Conservation (phyloP, 2,888 invertebrate species). For the Pterostichus madidus region DNA sequence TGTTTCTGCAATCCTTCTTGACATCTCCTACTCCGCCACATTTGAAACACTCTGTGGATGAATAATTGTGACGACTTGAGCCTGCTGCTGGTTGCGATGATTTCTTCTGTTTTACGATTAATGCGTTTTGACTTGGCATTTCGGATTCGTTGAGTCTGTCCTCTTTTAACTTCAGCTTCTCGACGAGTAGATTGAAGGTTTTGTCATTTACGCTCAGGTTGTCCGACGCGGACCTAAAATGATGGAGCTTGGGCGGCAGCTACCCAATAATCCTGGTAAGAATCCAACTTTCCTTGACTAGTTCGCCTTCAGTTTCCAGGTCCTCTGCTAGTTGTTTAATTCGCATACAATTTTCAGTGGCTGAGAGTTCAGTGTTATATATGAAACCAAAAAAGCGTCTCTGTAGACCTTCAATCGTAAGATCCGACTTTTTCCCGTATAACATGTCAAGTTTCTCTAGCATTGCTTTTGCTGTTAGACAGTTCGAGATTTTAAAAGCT, state of each 20-base stretch:
- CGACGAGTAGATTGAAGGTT: background rate
- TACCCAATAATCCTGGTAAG: slow-evolving; percentile 62
- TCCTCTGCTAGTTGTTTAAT: slow-evolving; percentile 34
- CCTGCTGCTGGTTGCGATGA: background rate
- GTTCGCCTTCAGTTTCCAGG: slow-evolving; percentile 25
- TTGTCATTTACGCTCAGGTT: slow-evolving; percentile 58
- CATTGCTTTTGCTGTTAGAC: background rate
- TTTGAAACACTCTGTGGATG: too few relatives aligned
- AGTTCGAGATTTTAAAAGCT: slow-evolving; percentile 8
- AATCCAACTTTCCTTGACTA: too few relatives aligned
- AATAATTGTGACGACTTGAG: background rate
- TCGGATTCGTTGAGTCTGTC: too few relatives aligned
- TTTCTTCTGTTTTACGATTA: background rate
- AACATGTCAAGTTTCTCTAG: too few relatives aligned
- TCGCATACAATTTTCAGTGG: slow-evolving; percentile 48
- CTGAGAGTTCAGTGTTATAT: slow-evolving; percentile 22
- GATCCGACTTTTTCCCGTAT: too few relatives aligned
- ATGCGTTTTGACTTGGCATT: slow-evolving; percentile 2
- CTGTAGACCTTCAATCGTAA: too few relatives aligned
- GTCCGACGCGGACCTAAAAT: slow-evolving; percentile 70
- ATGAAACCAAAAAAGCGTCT: slow-evolving; percentile 4
- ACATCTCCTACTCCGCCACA: slow-evolving; percentile 69
- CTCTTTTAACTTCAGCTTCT: too few relatives aligned
- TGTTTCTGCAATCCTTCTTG: slow-evolving; percentile 69
- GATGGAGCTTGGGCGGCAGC: slow-evolving; percentile 69